Conservation (phyloP, 2,113 vertebrate species). For the Candoia aspera region DNA sequence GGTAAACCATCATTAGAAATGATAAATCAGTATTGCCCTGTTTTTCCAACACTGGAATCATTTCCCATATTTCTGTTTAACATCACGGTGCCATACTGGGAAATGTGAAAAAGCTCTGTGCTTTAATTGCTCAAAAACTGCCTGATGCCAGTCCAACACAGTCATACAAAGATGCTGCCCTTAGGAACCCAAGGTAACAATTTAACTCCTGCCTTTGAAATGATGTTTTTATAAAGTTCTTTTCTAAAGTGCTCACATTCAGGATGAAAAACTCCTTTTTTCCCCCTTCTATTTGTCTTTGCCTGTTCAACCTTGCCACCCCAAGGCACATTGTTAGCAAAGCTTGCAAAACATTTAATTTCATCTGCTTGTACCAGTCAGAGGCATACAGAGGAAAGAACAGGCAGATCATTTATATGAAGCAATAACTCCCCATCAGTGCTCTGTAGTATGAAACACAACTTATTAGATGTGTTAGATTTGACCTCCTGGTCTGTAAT, state of each 20-base stretch:
- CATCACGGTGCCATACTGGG: not conserved
- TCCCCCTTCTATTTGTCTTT: slow-evolving; percentile 11
- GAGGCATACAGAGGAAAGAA: slow-evolving; percentile 7
- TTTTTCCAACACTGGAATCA: not conserved
- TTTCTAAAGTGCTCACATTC: not conserved
- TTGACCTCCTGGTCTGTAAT: not conserved
- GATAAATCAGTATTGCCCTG: not conserved
- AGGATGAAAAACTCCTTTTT: slow-evolving; percentile 2
- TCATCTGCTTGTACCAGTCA: slow-evolving; percentile 14
- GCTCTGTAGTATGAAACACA: not conserved
- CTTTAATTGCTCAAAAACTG: not conserved
- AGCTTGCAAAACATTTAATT: slow-evolving; percentile 38
- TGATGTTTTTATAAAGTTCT: not conserved
- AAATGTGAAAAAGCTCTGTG: not conserved
- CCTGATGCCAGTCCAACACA: not conserved
- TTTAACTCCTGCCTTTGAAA: slow-evolving; percentile 28
- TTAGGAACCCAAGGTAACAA: slow-evolving; percentile 9
- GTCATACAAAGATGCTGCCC: not conserved
- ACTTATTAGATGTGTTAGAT: slow-evolving; percentile 10
- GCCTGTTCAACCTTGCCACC: slow-evolving; percentile 34
- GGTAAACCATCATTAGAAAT: not conserved
- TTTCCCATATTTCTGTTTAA: not conserved
- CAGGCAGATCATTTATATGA: slow-evolving; percentile 18
- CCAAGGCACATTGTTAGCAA: slow-evolving; percentile 30
- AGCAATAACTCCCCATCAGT: not conserved